Conservation (phyloP, 2,113 vertebrate genomes). For the Carassius carassius region DNA sequence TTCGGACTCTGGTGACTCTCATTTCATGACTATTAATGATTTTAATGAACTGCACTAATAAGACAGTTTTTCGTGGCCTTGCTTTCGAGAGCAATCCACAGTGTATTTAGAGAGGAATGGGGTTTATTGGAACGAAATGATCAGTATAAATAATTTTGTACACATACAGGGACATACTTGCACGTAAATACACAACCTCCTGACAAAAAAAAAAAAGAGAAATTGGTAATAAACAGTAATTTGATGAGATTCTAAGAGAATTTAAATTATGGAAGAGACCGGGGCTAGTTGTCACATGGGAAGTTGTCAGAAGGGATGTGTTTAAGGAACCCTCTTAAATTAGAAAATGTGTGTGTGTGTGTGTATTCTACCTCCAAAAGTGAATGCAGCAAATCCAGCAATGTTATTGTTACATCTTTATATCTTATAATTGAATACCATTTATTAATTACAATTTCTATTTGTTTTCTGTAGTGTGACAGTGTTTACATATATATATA, state of each 20-base stretch:
- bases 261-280: not conserved
- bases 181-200: slow-evolving; percentile 20
- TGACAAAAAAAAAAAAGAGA: not conserved
- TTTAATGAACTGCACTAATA: slow-evolving; percentile 99
- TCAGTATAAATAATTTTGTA: slow-evolving; percentile 31
- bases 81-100: slow-evolving; percentile 75
- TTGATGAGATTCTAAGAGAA: slow-evolving; percentile 16
- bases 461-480: not conserved
- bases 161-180: slow-evolving; percentile 8
- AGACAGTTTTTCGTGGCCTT: slow-evolving; percentile 91
- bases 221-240: not conserved
- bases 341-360: not conserved
- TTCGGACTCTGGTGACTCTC: slow-evolving; percentile 98
- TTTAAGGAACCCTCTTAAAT: not conserved
- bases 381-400: not conserved
- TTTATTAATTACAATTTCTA: not conserved
- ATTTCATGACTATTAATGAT: slow-evolving; percentile 99
- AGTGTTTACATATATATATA: no score
- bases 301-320: slow-evolving; percentile 10
- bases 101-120: slow-evolving; percentile 28
- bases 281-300: slow-evolving; percentile 1
- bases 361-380: not conserved
- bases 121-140: slow-evolving; percentile 24
- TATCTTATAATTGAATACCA: not conserved
- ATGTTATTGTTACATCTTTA: not conserved